A percentile compares a stretch with the other conserved stretches of the same genome.
Conservation (phyloP, 2,888 invertebrate species). For the Trachelus iudaicus region DNA sequence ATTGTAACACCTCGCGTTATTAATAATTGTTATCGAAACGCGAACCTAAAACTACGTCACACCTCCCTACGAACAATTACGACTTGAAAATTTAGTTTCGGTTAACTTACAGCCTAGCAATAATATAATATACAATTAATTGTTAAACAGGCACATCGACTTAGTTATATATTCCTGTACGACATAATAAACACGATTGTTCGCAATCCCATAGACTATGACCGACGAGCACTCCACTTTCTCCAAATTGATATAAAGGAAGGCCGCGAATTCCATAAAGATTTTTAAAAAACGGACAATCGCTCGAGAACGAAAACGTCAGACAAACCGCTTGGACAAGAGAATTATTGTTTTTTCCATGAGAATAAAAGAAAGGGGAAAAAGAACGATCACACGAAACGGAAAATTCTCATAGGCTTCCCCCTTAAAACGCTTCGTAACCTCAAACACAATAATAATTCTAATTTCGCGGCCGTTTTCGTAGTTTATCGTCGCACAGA, state of each 20-base stretch:
- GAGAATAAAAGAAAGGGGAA: neutral
- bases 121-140: constrained; percentile 43
- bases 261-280: neutral
- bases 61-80: neutral
- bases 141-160: constrained; percentile 64
- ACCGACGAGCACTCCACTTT: neutral
- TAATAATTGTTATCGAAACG: constrained; percentile 4
- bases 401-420: neutral
- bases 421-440: neutral
- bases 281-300: neutral
- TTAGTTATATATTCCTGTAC: constrained; percentile 54
- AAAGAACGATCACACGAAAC: neutral
- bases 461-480: neutral
- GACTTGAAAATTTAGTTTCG: neutral
- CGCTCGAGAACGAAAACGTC: neutral
- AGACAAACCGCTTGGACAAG: neutral
- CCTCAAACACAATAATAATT: neutral
- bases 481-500: constrained; percentile 11
- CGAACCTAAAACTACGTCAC: neutral
- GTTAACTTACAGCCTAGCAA: neutral
- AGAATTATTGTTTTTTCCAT: neutral
- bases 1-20: constrained; percentile 30
- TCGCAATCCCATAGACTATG: neutral
- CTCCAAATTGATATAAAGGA: neutral
- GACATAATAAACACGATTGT: constrained; percentile 7